phyloP scores from a whole-genome alignment of 2,888 invertebrate species.

The Saturnia japonica region DNA sequence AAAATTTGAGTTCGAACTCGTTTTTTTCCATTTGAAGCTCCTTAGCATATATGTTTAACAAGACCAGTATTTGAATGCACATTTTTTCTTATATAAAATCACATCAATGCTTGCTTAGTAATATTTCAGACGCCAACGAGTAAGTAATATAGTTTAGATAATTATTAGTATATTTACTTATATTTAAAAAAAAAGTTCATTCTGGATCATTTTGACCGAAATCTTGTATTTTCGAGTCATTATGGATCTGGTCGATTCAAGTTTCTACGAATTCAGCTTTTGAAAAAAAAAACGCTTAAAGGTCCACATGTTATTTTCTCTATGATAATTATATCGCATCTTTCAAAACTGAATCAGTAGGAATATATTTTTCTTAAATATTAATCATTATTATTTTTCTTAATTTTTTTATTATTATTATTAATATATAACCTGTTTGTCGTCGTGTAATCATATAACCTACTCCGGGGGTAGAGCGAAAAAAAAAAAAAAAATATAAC shows the following conservation, averaged over 20 bases:
- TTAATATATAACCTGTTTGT: slow-evolving; percentile 61
- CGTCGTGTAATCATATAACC: slow-evolving; percentile 72
- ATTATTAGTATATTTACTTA: slow-evolving; percentile 21
- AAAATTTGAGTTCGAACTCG: slow-evolving; percentile 14
- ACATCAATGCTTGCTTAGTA: slow-evolving; percentile 39
- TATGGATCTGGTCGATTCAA: slow-evolving; percentile 28
- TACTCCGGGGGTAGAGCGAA: slow-evolving; percentile 70
- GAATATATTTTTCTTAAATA: slow-evolving; percentile 43
- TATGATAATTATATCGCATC: slow-evolving; percentile 19
- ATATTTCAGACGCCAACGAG: slow-evolving; percentile 41
- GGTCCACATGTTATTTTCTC: not conserved
- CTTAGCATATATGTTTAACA: slow-evolving; percentile 16
- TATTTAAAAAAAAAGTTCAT: slow-evolving; percentile 32
- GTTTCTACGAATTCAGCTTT: slow-evolving; percentile 33
- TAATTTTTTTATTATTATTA: slow-evolving; percentile 46
- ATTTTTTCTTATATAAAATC: slow-evolving; percentile 38
- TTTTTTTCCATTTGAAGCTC: not conserved
- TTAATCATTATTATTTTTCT: slow-evolving; percentile 38
- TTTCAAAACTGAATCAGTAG: slow-evolving; percentile 61
- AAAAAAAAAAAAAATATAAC: slow-evolving; percentile 43
- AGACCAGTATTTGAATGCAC: slow-evolving; percentile 48
- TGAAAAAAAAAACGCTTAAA: too few relatives aligned
- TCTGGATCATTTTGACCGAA: not conserved
- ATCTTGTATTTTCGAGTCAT: not conserved
- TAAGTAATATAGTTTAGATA: slow-evolving; percentile 32